Evolutionary conservation across 2,888 invertebrate genomes (phyloP).

Genomic region (Strigamia maritima): DNA sequence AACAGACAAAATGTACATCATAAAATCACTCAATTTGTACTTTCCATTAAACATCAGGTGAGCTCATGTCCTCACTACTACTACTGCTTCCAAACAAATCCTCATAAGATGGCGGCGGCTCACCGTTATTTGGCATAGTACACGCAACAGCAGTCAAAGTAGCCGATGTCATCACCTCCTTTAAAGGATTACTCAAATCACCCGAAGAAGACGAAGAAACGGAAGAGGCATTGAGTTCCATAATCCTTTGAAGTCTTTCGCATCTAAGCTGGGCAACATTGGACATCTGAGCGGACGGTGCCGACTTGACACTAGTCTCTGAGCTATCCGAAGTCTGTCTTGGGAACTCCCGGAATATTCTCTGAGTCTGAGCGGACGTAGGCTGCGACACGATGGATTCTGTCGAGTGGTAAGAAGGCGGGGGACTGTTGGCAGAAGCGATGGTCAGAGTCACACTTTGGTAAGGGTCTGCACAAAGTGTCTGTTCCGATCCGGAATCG

Average conservation of each 20-base stretch:
- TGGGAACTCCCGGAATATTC: constrained; percentile 24
- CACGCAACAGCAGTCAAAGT: neutral
- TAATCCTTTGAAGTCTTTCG: constrained; percentile 29
- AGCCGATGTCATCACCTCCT: neutral
- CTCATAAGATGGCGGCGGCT: constrained; percentile 35
- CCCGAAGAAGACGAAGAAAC: neutral
- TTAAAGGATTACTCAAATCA: neutral
- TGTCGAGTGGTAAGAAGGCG: constrained; percentile 36
- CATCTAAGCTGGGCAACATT: neutral
- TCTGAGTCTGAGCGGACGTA: neutral
- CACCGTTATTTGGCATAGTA: neutral
- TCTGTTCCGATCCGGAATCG: constrained; percentile 34
- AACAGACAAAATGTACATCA: neutral
- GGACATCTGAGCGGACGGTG: neutral
- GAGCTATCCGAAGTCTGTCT: constrained; percentile 36
- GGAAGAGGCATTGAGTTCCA: constrained; percentile 16
- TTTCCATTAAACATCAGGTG: neutral
- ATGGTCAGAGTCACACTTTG: constrained; percentile 34
- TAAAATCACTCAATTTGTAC: neutral
- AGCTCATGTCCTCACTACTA: neutral
- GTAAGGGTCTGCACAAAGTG: neutral
- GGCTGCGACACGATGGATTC: constrained; percentile 37
- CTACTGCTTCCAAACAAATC: constrained; percentile 28
- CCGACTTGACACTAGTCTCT: constrained; percentile 24
- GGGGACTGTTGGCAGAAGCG: constrained; percentile 37